These are phyloP conservation scores for Uropetala carovei DNA, from an alignment of 2,888 invertebrate genomes.

Conservation along the genomic window DNA sequence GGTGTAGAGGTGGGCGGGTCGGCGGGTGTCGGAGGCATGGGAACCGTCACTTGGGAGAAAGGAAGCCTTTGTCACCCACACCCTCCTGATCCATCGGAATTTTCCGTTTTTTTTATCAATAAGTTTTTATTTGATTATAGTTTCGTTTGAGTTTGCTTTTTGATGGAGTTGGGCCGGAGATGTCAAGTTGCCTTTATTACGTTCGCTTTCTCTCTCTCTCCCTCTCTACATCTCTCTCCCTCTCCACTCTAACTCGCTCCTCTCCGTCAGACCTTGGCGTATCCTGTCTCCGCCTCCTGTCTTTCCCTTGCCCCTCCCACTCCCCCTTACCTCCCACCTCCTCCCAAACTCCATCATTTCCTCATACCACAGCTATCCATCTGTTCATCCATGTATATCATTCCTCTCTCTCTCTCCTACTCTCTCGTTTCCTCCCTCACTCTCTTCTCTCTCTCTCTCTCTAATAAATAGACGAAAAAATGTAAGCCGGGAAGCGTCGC, in stretches of 20 bases:
- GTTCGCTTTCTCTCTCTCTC: background rate
- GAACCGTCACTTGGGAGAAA: conserved; percentile 19
- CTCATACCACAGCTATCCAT: background rate
- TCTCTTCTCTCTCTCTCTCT: conserved; percentile 66
- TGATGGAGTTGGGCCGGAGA: conserved; percentile 39
- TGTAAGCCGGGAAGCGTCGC: background rate
- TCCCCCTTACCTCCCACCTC: background rate
- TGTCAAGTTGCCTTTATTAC: conserved; percentile 51
- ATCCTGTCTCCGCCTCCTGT: conserved; percentile 68
- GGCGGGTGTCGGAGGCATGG: background rate
- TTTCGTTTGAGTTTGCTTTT: conserved; percentile 51
- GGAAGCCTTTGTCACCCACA: conserved; percentile 46
- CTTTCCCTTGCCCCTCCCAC: conserved; percentile 40
- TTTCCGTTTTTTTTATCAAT: conserved; percentile 41
- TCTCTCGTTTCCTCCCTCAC: conserved; percentile 13
- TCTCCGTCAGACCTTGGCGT: conserved; percentile 67
- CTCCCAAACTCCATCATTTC: background rate
- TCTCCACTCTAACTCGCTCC: conserved; percentile 50
- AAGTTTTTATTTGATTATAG: conserved; percentile 51
- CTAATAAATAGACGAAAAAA: background rate
- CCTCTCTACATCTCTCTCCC: conserved; percentile 7
- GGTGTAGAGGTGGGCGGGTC: background rate
- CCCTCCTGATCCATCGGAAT: conserved; percentile 46
- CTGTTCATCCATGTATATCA: conserved; percentile 70
- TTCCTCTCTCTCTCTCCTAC: conserved; percentile 69